phyloP scores from a whole-genome alignment of 1,140 invertebrate genomes.

The Drosophila littoralis region DNA sequence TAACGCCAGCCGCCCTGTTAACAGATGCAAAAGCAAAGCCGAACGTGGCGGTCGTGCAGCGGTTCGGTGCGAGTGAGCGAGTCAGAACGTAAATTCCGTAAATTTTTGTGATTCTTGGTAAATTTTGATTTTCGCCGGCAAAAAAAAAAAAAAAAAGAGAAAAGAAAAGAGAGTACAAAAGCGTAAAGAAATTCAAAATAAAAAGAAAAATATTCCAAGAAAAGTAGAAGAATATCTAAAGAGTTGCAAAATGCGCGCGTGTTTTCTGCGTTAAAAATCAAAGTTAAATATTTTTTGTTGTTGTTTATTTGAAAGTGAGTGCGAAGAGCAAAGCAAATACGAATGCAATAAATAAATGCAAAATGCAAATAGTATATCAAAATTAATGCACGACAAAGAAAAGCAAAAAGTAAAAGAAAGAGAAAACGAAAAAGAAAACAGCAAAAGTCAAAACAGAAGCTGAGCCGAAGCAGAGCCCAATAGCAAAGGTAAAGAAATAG shows the following conservation, averaged over 20 bases:
- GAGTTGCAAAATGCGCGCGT: constrained; percentile 45
- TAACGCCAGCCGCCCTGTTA: constrained; percentile 26
- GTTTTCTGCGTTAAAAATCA: constrained; percentile 14
- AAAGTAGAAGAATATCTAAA: constrained; percentile 2
- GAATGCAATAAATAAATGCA: constrained; percentile 21
- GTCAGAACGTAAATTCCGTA: constrained; percentile 34
- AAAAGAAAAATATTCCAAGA: not conserved
- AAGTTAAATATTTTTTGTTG: constrained; percentile 27
- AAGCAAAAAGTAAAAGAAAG: not conserved
- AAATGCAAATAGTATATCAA: constrained; percentile 17
- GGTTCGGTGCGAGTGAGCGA: constrained; percentile 31
- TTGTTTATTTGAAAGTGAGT: constrained; percentile 41
- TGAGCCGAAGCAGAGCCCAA: constrained; percentile 30
- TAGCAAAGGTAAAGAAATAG: constrained; percentile 36
- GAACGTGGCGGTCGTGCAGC: constrained; percentile 37
- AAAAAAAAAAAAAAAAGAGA: not conserved
- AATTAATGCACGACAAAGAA: constrained; percentile 14
- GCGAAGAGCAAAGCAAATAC: constrained; percentile 12
- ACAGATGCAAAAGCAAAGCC: constrained; percentile 49
- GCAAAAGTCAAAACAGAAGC: constrained; percentile 36
- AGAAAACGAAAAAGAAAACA: constrained; percentile 21
- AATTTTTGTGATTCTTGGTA: constrained; percentile 17
- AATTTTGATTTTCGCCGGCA: constrained; percentile 23
- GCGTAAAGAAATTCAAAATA: constrained; percentile 4
- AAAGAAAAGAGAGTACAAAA: not conserved